phyloP scores from a whole-genome alignment of 2,888 invertebrate genomes.

The Scaptodrosophila latifasciaeformis region DNA sequence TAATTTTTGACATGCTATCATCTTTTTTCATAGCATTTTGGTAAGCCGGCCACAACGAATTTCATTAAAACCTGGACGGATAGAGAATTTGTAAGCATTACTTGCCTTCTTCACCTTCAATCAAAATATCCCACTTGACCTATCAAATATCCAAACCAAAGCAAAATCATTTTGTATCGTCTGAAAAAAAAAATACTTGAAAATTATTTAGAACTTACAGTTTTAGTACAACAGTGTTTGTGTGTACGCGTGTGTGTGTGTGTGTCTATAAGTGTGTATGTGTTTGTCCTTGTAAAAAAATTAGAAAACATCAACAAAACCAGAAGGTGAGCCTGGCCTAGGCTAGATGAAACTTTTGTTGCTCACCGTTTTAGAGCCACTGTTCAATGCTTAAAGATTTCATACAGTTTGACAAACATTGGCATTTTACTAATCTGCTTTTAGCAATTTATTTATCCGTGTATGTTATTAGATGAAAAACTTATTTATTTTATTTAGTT shows the following conservation, averaged over 20 bases:
- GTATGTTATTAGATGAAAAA: too few relatives aligned
- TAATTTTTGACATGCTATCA: conserved; percentile 5
- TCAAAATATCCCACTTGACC: conserved; percentile 12
- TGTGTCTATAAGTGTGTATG: conserved; percentile 6
- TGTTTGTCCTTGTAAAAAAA: conserved; percentile 1
- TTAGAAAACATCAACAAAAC: not conserved
- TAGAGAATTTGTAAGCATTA: conserved; percentile 70
- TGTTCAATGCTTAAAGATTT: not conserved
- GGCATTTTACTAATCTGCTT: conserved; percentile 24
- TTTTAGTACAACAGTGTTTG: conserved; percentile 11
- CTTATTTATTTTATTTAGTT: too few relatives aligned
- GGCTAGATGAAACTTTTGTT: too few relatives aligned
- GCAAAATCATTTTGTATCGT: not conserved
- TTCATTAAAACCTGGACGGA: conserved; percentile 70
- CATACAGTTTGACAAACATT: conserved; percentile 27
- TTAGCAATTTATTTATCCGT: too few relatives aligned
- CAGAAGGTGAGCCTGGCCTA: not conserved
- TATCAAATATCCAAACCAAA: conserved; percentile 16
- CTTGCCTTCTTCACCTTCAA: conserved; percentile 30
- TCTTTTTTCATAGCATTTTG: conserved; percentile 70
- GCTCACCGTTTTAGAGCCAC: too few relatives aligned
- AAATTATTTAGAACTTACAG: too few relatives aligned
- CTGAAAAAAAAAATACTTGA: conserved; percentile 12
- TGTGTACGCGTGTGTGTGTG: conserved; percentile 24
- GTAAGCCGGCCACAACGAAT: conserved; percentile 69